Conservation (phyloP, 2,797 vertebrate species). For the Mastacembelus armatus region DNA sequence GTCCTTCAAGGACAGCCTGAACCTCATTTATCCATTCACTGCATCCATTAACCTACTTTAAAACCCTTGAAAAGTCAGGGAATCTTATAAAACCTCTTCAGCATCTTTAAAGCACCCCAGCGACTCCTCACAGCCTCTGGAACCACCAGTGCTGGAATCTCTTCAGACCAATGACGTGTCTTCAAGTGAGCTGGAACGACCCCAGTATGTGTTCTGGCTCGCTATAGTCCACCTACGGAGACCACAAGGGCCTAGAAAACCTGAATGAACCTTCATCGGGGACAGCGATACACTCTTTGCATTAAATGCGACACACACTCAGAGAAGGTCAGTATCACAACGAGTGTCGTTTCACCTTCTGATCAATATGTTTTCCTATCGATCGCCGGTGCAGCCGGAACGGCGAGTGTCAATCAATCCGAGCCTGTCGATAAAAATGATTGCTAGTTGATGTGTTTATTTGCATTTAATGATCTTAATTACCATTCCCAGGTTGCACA, state of each 20-base stretch:
- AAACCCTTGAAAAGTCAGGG: neutral
- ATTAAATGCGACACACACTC: neutral
- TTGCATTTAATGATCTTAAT: conserved; percentile 71
- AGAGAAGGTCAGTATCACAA: conserved; percentile 50
- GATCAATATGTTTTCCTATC: conserved; percentile 64
- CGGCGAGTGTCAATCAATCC: conserved; percentile 65
- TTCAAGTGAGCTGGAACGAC: neutral
- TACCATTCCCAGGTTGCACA: conserved; percentile 33
- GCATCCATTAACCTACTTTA: too few relatives aligned
- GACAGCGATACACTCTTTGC: neutral
- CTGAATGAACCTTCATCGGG: neutral
- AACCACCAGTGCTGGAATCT: neutral
- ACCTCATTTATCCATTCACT: too few relatives aligned
- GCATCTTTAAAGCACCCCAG: neutral
- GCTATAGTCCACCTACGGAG: too few relatives aligned
- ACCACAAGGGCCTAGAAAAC: too few relatives aligned
- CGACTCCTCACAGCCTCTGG: neutral
- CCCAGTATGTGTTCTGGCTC: neutral
- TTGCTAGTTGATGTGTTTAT: conserved; percentile 54
- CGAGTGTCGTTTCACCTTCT: conserved; percentile 18
- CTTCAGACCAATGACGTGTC: neutral
- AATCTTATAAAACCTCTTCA: too few relatives aligned
- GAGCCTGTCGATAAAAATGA: conserved; percentile 58
- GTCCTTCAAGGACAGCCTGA: neutral
- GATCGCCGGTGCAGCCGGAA: conserved; percentile 13